phyloP scores from a whole-genome alignment of 2,113 vertebrate species.

The Brienomyrus longianalis region DNA sequence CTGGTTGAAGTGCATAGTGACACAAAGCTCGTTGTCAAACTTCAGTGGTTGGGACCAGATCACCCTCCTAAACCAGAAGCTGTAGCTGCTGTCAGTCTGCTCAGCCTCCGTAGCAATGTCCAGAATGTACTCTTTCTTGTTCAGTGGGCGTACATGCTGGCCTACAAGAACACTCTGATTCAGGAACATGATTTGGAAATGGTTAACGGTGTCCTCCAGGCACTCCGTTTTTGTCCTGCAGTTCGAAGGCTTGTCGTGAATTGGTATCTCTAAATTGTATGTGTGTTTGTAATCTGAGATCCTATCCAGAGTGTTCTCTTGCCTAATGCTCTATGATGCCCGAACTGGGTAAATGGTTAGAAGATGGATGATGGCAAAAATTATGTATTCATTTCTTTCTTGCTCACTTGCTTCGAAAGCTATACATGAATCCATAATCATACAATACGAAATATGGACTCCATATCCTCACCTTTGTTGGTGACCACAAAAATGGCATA shows the following conservation, averaged over 20 bases:
- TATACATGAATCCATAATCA: background rate
- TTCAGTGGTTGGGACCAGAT: conserved; percentile 86
- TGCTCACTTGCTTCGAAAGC: background rate
- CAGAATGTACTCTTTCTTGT: conserved; percentile 78
- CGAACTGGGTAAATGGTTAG: background rate
- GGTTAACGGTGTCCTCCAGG: background rate
- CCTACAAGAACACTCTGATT: conserved; percentile 53
- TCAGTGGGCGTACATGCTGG: conserved; percentile 81
- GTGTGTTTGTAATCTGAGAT: background rate
- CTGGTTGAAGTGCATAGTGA: conserved; percentile 90
- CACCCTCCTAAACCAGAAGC: conserved; percentile 87
- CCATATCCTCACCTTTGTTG: conserved; percentile 63
- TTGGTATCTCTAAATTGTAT: background rate
- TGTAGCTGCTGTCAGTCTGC: conserved; percentile 65
- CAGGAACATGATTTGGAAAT: background rate
- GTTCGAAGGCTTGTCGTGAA: background rate
- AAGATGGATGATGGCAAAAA: background rate
- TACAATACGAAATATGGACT: background rate
- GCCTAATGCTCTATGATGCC: background rate
- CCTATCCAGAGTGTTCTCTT: background rate
- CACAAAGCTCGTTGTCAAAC: conserved; percentile 86
- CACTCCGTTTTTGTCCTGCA: background rate
- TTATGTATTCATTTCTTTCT: background rate
- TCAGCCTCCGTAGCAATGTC: conserved; percentile 79
- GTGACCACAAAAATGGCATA: conserved; percentile 86